Evolutionary conservation across 1,140 invertebrate genomes (phyloP).

Genomic region (Tetranychus cinnabarinus): DNA sequence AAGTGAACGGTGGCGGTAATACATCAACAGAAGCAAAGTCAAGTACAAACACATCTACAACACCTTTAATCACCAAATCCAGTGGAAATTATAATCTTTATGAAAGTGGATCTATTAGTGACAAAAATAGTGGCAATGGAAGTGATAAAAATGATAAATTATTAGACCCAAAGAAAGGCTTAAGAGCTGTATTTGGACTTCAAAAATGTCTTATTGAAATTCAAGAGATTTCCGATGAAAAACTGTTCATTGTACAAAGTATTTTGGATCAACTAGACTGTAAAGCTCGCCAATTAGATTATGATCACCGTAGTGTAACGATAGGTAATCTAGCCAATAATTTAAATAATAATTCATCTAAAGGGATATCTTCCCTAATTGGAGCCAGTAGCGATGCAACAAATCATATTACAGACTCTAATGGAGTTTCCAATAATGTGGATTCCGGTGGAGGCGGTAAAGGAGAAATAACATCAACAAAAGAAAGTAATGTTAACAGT

Average conservation of each 20-base stretch:
- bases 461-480: not conserved
- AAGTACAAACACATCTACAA: not conserved
- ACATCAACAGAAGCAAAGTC: not conserved
- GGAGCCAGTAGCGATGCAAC: not conserved
- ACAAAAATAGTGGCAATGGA: no score
- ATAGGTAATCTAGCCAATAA: not conserved
- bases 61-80: not conserved
- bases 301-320: conserved; percentile 4
- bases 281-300: conserved; percentile 9
- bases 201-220: conserved; percentile 4
- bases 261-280: conserved; percentile 8
- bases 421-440: not conserved
- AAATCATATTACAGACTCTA: not conserved
- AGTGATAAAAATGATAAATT: no score
- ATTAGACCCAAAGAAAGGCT: not conserved
- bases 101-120: no score
- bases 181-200: conserved; percentile 1
- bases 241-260: conserved; percentile 5
- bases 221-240: conserved; percentile 8
- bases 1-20: not conserved
- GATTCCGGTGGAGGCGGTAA: not conserved
- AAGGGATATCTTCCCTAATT: not conserved
- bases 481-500: not conserved
- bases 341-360: not conserved
- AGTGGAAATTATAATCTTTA: no score